Percentiles rank a stretch among this genome's conserved stretches.
phyloP scores from a whole-genome alignment of 2,113 vertebrate species.

The Oryzias curvinotus region DNA sequence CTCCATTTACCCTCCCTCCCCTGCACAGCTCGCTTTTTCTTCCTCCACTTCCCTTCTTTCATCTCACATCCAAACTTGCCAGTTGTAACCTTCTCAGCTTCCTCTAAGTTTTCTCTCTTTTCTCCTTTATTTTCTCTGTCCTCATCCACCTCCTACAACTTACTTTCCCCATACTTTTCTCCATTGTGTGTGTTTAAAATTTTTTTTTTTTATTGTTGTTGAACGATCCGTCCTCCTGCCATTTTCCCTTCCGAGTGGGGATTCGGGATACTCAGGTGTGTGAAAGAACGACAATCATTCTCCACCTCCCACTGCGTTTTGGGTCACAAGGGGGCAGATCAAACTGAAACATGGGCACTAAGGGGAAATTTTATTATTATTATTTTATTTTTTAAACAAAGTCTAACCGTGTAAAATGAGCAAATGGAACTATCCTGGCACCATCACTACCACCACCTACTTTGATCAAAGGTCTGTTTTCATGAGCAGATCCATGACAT shows the following conservation, averaged over 20 bases:
- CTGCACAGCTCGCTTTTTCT: slow-evolving; percentile 59
- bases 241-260: slow-evolving; percentile 9
- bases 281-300: slow-evolving; percentile 57
- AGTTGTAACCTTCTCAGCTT: slow-evolving; percentile 69
- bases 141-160: slow-evolving; percentile 40
- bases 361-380: slow-evolving; percentile 4
- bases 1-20: slow-evolving; percentile 77
- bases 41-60: slow-evolving; percentile 68
- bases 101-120: slow-evolving; percentile 72
- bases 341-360: slow-evolving; percentile 41
- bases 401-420: slow-evolving; percentile 40
- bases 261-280: slow-evolving; percentile 56
- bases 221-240: slow-evolving; percentile 34
- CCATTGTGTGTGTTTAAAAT: no score
- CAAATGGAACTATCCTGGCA: slow-evolving; percentile 17
- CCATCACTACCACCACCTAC: slow-evolving; percentile 31
- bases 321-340: slow-evolving; percentile 41
- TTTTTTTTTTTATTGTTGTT: slow-evolving; percentile 12
- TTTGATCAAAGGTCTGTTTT: slow-evolving; percentile 53
- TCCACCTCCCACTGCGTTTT: slow-evolving; percentile 45
- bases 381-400: slow-evolving; percentile 31
- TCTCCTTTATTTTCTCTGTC: slow-evolving; percentile 67
- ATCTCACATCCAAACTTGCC: slow-evolving; percentile 77
- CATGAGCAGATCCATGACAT: slow-evolving; percentile 30
- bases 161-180: slow-evolving; percentile 35